These are phyloP conservation scores for Melospiza melodia DNA, from an alignment of 2,113 vertebrate genomes.

Conservation along the genomic window DNA sequence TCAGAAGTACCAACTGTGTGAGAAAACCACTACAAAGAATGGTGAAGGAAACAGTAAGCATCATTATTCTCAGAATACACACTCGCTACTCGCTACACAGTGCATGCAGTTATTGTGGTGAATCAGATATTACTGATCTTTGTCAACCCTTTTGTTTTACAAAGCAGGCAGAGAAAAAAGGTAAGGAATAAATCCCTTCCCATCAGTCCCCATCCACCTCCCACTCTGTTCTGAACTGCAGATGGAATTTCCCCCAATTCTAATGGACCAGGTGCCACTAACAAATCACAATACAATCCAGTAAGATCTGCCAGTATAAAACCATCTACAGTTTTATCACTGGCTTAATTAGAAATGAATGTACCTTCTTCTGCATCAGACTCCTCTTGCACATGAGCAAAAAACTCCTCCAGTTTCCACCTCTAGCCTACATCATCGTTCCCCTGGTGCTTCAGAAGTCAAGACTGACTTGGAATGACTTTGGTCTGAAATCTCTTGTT, in stretches of 20 bases:
- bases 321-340: not conserved
- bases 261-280: not conserved
- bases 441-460: not conserved
- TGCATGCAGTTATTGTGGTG: not conserved
- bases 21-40: not conserved
- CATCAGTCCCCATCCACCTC: not conserved
- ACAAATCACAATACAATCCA: not conserved
- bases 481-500: conserved; percentile 24
- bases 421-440: not conserved
- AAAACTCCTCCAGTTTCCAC: not conserved
- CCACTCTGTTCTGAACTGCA: not conserved
- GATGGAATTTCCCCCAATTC: not conserved
- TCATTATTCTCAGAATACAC: conserved; percentile 8
- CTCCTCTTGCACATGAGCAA: not conserved
- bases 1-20: not conserved
- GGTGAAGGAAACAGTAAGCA: not conserved
- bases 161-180: not conserved
- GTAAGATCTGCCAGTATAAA: not conserved
- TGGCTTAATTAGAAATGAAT: not conserved
- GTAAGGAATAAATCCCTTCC: not conserved
- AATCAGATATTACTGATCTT: not conserved
- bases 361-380: conserved; percentile 53
- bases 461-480: not conserved
- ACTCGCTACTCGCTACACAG: not conserved
- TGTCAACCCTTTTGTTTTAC: not conserved